Conservation (phyloP, 2,797 vertebrate genomes). For the Phylloscopus collybita region DNA sequence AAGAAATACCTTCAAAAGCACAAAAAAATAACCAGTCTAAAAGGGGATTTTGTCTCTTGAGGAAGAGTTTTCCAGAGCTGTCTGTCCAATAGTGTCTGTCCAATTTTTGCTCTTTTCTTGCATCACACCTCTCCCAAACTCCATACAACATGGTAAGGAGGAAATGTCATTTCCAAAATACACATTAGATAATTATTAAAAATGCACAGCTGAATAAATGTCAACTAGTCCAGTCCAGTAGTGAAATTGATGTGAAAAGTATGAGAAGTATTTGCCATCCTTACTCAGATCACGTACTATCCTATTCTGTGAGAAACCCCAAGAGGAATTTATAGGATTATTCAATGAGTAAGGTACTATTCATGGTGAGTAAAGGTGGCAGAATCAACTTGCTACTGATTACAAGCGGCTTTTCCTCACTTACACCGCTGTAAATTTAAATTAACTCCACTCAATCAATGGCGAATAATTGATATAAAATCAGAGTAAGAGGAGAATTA, state of each 20-base stretch:
- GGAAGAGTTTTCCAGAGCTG: neutral
- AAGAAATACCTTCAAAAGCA: neutral
- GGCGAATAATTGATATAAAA: slow-evolving; percentile 69
- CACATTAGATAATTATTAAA: neutral
- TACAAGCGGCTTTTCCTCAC: slow-evolving; percentile 57
- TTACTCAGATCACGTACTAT: slow-evolving; percentile 57
- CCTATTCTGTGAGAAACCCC: slow-evolving; percentile 45
- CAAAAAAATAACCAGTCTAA: neutral
- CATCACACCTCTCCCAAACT: neutral
- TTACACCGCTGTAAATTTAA: slow-evolving; percentile 68
- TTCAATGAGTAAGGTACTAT: slow-evolving; percentile 63
- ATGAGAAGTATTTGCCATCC: slow-evolving; percentile 36
- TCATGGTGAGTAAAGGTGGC: slow-evolving; percentile 64
- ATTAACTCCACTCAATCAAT: slow-evolving; percentile 72
- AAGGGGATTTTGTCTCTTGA: neutral
- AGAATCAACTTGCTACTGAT: slow-evolving; percentile 66
- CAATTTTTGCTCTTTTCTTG: neutral
- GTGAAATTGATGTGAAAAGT: slow-evolving; percentile 29
- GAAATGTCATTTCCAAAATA: neutral
- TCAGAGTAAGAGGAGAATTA: slow-evolving; percentile 70
- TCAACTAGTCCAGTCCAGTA: neutral
- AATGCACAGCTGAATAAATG: neutral
- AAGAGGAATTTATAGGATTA: slow-evolving; percentile 53
- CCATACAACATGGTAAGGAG: neutral
- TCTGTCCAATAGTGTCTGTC: neutral